Evolutionary conservation across 2,888 invertebrate genomes (phyloP), one percentile per base, ranked within the genome.

Genomic region (Brachyptera putata): DNA sequence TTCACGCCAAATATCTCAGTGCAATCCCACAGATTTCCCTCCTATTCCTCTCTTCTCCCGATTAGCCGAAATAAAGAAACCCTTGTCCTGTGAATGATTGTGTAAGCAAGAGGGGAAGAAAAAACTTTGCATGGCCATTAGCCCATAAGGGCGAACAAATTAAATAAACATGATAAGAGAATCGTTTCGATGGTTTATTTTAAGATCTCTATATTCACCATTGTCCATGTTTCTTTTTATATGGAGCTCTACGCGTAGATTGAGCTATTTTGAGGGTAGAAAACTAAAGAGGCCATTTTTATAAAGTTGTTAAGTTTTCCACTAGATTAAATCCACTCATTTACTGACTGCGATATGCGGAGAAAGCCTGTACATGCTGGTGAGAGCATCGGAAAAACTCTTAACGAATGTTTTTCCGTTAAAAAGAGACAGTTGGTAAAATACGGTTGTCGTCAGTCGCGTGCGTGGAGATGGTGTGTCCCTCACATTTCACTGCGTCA

Each of bases 301-400:
- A 49, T 49, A 22, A 49, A 49, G 30, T 49, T 49, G 49, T 49
- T 49, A 49, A 49, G 49, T 49, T 49, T 49, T 49, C 49, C 49
- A 49, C 49, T 49, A 22, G 49, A 49, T 49, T 49, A 49, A 49
- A 49, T 49, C 49, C 49, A 49, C 49, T 49, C 49, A 49, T 49
- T 49, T 49, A 16, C 49, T 49, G 24, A 49, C 26, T 30, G 16
- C 5, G 49, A 49, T 49, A 26, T 14, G 49, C 49, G 30, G 26
- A 49, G n/a, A n/a, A n/a, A n/a, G n/a, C n/a, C n/a, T n/a, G n/a
- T n/a, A n/a, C n/a, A n/a, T n/a, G n/a, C n/a, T n/a, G n/a, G n/a
- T n/a, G 25, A 49, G 49, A 16, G 49, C 49, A 49, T 49, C 26
- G 49, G 49, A 49, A 49, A 49, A 49, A 49, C 49, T 49, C 49